These are phyloP conservation scores for Chionomys nivalis DNA, from an alignment of 2,113 vertebrate species.

Conservation along the genomic window DNA sequence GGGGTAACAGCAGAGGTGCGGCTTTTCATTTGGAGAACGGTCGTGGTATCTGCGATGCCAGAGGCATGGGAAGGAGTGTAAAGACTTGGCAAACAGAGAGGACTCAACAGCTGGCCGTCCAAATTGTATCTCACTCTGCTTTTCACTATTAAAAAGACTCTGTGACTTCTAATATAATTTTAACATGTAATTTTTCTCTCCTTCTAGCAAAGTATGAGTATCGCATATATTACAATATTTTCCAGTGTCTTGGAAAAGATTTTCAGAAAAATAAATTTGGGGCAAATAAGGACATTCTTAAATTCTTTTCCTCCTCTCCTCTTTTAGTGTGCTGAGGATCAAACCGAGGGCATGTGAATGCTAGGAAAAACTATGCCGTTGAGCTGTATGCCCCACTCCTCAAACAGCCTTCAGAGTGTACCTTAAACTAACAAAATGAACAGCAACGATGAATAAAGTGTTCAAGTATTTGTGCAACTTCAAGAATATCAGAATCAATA, in stretches of 20 bases:
- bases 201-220: constrained; percentile 6
- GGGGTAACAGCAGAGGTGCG: background rate
- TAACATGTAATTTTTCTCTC: constrained; percentile 15
- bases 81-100: constrained; percentile 17
- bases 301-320: background rate
- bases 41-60: background rate
- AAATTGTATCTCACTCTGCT: background rate
- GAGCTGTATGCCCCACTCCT: no score
- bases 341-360: background rate
- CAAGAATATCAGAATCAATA: constrained; percentile 3
- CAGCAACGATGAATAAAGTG: background rate
- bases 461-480: background rate
- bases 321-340: background rate
- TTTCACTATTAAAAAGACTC: background rate
- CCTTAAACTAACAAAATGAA: constrained; percentile 41
- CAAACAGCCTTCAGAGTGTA: background rate
- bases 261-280: constrained; percentile 16
- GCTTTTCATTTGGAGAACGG: background rate
- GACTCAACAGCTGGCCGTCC: background rate
- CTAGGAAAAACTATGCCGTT: background rate
- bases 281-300: constrained; percentile 19
- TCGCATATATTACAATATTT: background rate
- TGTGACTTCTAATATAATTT: constrained; percentile 7
- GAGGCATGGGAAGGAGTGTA: background rate
- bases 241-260: constrained; percentile 22